A percentile compares a stretch with the other conserved stretches of the same genome.
These are phyloP conservation scores for Oreotrochilus melanogaster DNA, from an alignment of 2,113 vertebrate genomes.

Conservation along the genomic window DNA sequence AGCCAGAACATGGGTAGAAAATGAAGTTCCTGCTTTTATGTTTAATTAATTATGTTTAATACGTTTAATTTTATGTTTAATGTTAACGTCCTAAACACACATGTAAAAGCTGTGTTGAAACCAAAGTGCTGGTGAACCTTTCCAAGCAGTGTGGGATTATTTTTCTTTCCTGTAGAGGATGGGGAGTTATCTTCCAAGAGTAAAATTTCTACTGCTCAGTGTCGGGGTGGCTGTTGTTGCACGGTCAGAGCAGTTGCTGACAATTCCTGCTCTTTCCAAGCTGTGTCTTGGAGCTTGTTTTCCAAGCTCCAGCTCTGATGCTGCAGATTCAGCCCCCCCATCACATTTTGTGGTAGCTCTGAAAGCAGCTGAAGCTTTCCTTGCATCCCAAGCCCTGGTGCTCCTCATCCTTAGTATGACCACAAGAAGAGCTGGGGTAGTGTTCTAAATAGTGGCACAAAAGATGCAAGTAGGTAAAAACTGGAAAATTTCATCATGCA, in stretches of 20 bases:
- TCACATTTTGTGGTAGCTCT: fast-evolving
- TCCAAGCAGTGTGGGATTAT: neutral
- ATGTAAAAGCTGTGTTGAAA: neutral
- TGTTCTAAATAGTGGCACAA: neutral
- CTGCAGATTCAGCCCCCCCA: neutral
- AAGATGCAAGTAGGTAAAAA: neutral
- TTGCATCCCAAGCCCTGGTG: neutral
- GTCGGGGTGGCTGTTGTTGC: neutral
- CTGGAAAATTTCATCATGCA: neutral
- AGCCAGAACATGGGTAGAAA: neutral
- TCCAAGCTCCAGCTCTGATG: no score
- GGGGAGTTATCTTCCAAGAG: neutral
- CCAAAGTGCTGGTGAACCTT: neutral
- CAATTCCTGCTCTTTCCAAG: neutral
- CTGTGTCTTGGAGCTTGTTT: neutral
- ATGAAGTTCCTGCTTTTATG: neutral
- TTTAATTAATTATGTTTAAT: neutral
- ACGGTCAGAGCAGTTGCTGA: neutral
- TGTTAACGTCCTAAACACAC: neutral
- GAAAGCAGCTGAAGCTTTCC: neutral
- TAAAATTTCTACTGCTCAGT: neutral
- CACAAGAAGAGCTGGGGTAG: neutral
- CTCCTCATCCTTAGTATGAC: neutral
- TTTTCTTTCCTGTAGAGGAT: neutral
- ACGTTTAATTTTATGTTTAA: neutral